These are phyloP conservation scores for Drosophila quinaria DNA, from an alignment of 2,888 invertebrate genomes.

Conservation along the genomic window DNA sequence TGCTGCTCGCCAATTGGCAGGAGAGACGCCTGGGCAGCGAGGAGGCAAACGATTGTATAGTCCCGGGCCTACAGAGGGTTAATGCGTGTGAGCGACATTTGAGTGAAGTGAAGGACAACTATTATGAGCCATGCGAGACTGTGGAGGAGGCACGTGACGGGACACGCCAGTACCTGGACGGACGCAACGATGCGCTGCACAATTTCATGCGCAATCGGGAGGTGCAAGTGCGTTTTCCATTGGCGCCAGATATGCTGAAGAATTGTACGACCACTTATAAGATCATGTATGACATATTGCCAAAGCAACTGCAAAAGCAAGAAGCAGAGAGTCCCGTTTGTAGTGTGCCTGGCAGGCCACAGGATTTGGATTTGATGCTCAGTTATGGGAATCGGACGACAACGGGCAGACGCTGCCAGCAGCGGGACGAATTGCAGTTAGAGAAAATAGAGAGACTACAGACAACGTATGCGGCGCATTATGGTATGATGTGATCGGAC, in stretches of 20 bases:
- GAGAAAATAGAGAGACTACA: constrained; percentile 28
- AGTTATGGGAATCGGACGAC: constrained; percentile 49
- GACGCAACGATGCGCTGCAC: constrained; percentile 16
- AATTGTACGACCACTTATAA: constrained; percentile 54
- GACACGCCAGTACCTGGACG: constrained; percentile 8
- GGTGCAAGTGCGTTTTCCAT: constrained; percentile 24
- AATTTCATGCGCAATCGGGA: constrained; percentile 9
- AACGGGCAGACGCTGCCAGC: constrained; percentile 27
- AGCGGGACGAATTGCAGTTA: neutral
- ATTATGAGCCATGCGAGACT: neutral
- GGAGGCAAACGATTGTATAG: constrained; percentile 30
- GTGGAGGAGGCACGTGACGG: neutral
- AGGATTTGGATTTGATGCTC: constrained; percentile 32
- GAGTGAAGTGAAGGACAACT: constrained; percentile 27
- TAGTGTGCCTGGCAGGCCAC: constrained; percentile 11
- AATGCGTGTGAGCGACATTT: constrained; percentile 26
- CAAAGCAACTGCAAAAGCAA: constrained; percentile 6
- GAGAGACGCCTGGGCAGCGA: constrained; percentile 31
- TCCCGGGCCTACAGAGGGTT: constrained; percentile 30
- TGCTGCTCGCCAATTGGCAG: constrained; percentile 48
- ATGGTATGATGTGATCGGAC: neutral
- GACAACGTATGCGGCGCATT: constrained; percentile 40
- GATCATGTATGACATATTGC: constrained; percentile 42
- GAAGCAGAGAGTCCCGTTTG: neutral
- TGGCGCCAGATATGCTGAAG: constrained; percentile 11